Percentiles rank a stretch among this genome's conserved stretches.
Conservation (phyloP, 1,140 invertebrate species). For the Hypsibius dujardini region DNA sequence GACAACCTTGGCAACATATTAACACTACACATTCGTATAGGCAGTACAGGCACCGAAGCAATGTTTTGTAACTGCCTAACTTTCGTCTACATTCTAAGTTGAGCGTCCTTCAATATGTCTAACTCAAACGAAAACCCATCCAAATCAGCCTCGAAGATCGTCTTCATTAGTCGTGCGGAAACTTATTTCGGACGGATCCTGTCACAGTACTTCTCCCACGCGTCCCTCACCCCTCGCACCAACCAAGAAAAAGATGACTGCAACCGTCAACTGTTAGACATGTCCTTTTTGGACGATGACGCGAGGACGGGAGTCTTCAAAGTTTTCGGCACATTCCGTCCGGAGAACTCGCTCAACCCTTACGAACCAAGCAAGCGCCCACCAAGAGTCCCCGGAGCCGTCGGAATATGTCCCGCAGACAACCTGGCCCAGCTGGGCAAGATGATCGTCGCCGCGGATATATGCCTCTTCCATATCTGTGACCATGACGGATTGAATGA, state of each 20-base stretch:
- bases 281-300: constrained; percentile 4
- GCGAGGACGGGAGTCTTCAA: not conserved
- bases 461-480: not conserved
- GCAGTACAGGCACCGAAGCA: too few relatives aligned
- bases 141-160: too few relatives aligned
- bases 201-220: not conserved
- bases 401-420: not conserved
- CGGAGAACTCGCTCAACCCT: not conserved
- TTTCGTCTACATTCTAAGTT: too few relatives aligned
- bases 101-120: too few relatives aligned
- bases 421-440: not conserved
- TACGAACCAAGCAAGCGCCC: not conserved
- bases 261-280: constrained; percentile 1
- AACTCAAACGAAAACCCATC: too few relatives aligned
- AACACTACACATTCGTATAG: too few relatives aligned
- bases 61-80: too few relatives aligned
- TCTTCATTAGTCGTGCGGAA: not conserved
- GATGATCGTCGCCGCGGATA: not conserved
- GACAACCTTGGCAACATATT: too few relatives aligned
- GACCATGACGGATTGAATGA: not conserved
- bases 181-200: constrained; percentile 1
- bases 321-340: not conserved
- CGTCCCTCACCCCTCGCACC: not conserved
- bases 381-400: not conserved
- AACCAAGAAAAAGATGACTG: too few relatives aligned